Evolutionary conservation across 2,888 invertebrate genomes (phyloP), one percentile per base, ranked within the genome.

Genomic region (Euzophera pinguis): DNA sequence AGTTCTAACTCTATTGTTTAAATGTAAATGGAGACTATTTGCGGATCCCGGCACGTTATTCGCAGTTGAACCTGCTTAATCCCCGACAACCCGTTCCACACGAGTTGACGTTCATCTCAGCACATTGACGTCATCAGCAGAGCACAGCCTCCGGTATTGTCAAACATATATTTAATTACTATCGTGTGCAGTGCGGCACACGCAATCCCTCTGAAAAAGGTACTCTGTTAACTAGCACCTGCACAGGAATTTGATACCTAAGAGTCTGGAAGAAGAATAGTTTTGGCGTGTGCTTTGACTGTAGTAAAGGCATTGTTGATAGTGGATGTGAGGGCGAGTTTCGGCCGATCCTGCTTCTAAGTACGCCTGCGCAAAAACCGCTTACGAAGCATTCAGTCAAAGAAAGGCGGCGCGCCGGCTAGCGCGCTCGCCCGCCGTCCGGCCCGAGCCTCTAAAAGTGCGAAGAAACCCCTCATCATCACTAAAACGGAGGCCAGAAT

Each of bases 111-210:
- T 64, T 70, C 65, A 66, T 72, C 69, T 70, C 65, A 67, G 63
- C 71, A 72, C 75, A 80, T 80, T 89, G 89, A 88, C 89, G 88
- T 90, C 89, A 85, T 80, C 81, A 74, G 73, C 71, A 73, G 67
- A 70, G 68, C 71, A 82, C 87, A 87, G 84, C 74, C 67, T 69
- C 74, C 67, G 76, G 80, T 84, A 87, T 87, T 88, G 86, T 89
- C 84, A 87, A 87, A 87, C 84, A 87, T 84, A 84, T 87, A 88
- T 88, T 87, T 87, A 87, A 88, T 88, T 86, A 88, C 81, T 76
- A 78, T 78, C 87, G 87, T 90, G 86, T 89, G 90, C 89, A 90
- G 89, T 90, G 89, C 89, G 89, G 87, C 79, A 92, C 89, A 75
- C 91, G 84, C 70, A 87, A 78, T 57, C 78, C 71, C 14, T 75